Conservation (phyloP, 2,888 invertebrate species). For the Parelbella ahira region DNA sequence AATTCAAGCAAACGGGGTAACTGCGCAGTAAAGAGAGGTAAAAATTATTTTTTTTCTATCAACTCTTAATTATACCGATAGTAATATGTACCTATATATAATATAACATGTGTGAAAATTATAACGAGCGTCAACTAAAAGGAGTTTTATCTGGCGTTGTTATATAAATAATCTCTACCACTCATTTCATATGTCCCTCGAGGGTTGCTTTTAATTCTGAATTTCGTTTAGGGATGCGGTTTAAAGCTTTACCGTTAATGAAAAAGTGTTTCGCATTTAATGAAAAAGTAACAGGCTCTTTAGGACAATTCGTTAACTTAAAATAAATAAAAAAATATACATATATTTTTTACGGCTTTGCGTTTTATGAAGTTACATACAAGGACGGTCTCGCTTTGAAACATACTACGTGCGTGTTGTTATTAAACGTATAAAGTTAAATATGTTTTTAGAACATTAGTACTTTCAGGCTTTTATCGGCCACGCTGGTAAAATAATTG, state of each 20-base stretch:
- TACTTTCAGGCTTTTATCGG: too few relatives aligned
- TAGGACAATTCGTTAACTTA: constrained; percentile 26
- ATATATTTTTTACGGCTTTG: constrained; percentile 2
- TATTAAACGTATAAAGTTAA: too few relatives aligned
- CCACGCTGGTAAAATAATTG: too few relatives aligned
- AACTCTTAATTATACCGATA: too few relatives aligned
- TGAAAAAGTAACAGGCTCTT: constrained; percentile 49
- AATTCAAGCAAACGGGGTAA: too few relatives aligned
- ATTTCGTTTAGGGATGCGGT: constrained; percentile 48
- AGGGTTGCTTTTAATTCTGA: constrained; percentile 47
- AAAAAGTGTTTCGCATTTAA: constrained; percentile 51
- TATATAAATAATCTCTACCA: constrained; percentile 43
- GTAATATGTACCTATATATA: too few relatives aligned
- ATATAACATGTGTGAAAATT: constrained; percentile 2
- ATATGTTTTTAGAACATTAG: too few relatives aligned
- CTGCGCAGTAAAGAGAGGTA: too few relatives aligned
- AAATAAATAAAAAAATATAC: constrained; percentile 7
- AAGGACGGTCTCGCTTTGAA: too few relatives aligned
- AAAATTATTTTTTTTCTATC: too few relatives aligned
- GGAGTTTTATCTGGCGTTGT: constrained; percentile 14
- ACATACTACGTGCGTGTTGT: too few relatives aligned
- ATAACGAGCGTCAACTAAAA: constrained; percentile 13
- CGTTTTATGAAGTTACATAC: background rate
- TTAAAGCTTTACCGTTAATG: constrained; percentile 50
- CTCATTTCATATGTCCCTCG: constrained; percentile 53